Evolutionary conservation across 1,140 invertebrate genomes (phyloP).

Genomic region (Stratiolaelaps scimitus): DNA sequence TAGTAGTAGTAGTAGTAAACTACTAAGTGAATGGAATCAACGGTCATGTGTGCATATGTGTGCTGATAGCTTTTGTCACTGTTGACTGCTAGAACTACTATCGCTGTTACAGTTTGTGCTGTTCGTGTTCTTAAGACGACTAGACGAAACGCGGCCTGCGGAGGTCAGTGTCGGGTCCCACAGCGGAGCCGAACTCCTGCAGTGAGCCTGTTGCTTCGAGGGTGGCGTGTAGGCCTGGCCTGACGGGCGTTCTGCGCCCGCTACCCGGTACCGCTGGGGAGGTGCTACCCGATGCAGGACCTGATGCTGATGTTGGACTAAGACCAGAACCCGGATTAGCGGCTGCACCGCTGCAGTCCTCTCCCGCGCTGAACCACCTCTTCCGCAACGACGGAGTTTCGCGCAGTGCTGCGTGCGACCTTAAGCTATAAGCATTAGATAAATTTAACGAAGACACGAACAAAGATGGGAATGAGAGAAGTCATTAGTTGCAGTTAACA

Average conservation of each 20-base stretch:
- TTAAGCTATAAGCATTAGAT: neutral
- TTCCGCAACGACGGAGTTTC: constrained; percentile 25
- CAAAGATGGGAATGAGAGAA: neutral
- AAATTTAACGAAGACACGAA: too few relatives aligned
- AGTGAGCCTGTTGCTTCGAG: constrained; percentile 13
- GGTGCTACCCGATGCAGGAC: neutral
- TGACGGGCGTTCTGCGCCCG: too few relatives aligned
- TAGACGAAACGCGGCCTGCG: constrained; percentile 5
- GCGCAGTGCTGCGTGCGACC: constrained; percentile 17
- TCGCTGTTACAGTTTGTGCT: too few relatives aligned
- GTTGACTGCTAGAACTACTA: too few relatives aligned
- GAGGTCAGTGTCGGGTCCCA: constrained; percentile 12
- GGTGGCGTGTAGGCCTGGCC: neutral
- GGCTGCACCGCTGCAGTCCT: constrained; percentile 3
- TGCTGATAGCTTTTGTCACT: too few relatives aligned
- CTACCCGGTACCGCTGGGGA: too few relatives aligned
- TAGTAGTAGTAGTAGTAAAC: too few relatives aligned
- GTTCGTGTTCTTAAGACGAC: too few relatives aligned
- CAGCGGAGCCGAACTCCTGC: constrained; percentile 10
- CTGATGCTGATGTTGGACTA: neutral
- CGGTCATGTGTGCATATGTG: too few relatives aligned
- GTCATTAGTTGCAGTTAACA: neutral
- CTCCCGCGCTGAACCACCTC: constrained; percentile 15
- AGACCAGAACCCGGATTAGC: neutral
- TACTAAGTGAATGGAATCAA: too few relatives aligned